These are phyloP conservation scores for Trididemnum nubilum DNA, from an alignment of 23 tunicate species.

Conservation along the genomic window DNA sequence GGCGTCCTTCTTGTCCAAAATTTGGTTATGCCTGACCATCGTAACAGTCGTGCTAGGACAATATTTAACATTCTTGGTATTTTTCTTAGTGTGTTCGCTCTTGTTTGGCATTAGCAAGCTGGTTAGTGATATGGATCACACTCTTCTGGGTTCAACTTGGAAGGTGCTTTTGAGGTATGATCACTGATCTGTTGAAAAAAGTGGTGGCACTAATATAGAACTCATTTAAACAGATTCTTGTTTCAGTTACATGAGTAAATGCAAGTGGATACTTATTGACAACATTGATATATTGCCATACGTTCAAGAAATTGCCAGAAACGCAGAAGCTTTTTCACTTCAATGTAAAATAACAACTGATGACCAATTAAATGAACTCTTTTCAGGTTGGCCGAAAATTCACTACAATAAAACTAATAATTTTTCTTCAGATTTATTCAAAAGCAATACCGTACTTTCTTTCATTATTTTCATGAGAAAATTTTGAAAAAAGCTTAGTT, in stretches of 20 bases:
- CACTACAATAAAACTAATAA: too few relatives aligned
- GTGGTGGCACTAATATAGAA: too few relatives aligned
- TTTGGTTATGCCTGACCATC: too few relatives aligned
- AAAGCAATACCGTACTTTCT: too few relatives aligned
- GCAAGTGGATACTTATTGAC: background rate
- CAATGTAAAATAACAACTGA: background rate
- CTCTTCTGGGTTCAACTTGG: conserved; percentile 29
- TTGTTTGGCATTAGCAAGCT: conserved; percentile 5
- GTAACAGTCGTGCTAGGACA: too few relatives aligned
- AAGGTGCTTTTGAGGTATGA: conserved; percentile 16
- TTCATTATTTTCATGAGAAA: too few relatives aligned
- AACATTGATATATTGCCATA: background rate
- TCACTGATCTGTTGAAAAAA: too few relatives aligned
- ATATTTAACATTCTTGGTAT: background rate
- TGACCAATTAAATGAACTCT: background rate
- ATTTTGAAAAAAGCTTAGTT: too few relatives aligned
- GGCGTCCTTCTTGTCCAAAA: too few relatives aligned
- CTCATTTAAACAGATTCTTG: background rate
- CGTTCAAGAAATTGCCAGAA: background rate
- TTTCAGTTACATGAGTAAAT: conserved; percentile 5
- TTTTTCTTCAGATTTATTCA: too few relatives aligned
- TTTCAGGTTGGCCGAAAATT: background rate
- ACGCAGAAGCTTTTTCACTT: background rate
- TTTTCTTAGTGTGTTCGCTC: background rate
- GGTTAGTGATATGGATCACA: conserved; percentile 18